Base-by-base conservation (phyloP, 2,797 vertebrate species). In the Vireo griseus region DNA sequence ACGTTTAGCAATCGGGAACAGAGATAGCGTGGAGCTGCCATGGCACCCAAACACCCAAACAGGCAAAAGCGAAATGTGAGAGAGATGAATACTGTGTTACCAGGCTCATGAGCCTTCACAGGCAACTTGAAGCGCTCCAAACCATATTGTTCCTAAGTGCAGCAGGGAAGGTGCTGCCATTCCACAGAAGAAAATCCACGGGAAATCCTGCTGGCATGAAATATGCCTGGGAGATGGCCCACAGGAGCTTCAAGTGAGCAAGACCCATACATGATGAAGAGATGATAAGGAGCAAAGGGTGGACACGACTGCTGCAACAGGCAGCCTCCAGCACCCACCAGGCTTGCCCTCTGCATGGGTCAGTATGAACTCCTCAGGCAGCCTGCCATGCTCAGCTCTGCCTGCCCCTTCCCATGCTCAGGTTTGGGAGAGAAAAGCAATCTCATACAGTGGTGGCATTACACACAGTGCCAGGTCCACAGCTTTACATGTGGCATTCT, bases 1-100 rank as follows among this genome's bases (percentile, higher is more conserved):
- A 67, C 2, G 11, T 92, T 95, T 88, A 82, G 92, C 93, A 95
- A 95, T 57, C 4, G 0, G 65, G 66, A 96, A 39, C 67, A 69
- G 54, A 0, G 3, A 89, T 84, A 88, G 81, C 76, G 89, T 26
- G 45, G 63, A 93, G 94, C 91, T 94, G 76, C 91, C 68, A 86
- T 26, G 26, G 89, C 59, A 92, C 86, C 86, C 78, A 94, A 95
- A 96, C 66, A 82, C 25, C 55, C 91, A n/a, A 91, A 93, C 75
- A 92, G 75, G 89, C 48, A 45, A 65, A 74, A 57, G 74, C 10
- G 0, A 86, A 75, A 88, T 4, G 11, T 9, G 16, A 40, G 54
- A 86, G 86, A 90, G 82, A 52, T n/a, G 13, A 80, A 59, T 74
- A 85, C 1, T 31, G 39, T 3, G 3, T 42, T 45, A 75, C 31